These are phyloP conservation scores for Acromyrmex echinatior DNA, from an alignment of 1,140 invertebrate species.

Conservation along the genomic window DNA sequence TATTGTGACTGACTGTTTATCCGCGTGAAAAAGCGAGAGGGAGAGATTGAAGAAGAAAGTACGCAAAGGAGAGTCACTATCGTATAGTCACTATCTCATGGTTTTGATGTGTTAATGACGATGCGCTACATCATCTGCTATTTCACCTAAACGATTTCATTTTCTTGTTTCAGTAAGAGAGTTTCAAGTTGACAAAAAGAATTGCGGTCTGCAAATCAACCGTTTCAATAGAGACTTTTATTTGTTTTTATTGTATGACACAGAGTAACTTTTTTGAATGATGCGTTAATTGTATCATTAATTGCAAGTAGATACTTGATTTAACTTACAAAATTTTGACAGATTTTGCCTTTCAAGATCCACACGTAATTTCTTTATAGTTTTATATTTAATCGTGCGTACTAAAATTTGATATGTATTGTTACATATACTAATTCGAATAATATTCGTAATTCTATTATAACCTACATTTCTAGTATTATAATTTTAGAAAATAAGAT, in stretches of 20 bases:
- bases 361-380: background rate
- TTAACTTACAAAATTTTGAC: background rate
- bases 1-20: slow-evolving; percentile 46
- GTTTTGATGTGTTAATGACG: slow-evolving; percentile 2
- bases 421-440: background rate
- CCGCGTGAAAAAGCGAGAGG: slow-evolving; percentile 58
- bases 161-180: slow-evolving; percentile 16
- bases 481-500: slow-evolving; percentile 20
- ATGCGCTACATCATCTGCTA: background rate
- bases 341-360: background rate
- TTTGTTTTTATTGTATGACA: background rate
- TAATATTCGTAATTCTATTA: background rate
- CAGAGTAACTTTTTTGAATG: background rate
- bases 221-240: background rate
- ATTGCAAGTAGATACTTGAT: background rate
- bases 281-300: background rate
- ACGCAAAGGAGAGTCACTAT: background rate
- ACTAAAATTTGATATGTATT: background rate
- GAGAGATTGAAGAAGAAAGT: slow-evolving; percentile 63
- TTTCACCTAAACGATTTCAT: slow-evolving; percentile 33
- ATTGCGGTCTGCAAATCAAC: background rate
- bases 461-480: background rate
- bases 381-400: background rate
- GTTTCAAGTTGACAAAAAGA: background rate
- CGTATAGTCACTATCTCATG: background rate